phyloP scores from a whole-genome alignment of 2,113 vertebrate genomes.

The Podiceps cristatus region DNA sequence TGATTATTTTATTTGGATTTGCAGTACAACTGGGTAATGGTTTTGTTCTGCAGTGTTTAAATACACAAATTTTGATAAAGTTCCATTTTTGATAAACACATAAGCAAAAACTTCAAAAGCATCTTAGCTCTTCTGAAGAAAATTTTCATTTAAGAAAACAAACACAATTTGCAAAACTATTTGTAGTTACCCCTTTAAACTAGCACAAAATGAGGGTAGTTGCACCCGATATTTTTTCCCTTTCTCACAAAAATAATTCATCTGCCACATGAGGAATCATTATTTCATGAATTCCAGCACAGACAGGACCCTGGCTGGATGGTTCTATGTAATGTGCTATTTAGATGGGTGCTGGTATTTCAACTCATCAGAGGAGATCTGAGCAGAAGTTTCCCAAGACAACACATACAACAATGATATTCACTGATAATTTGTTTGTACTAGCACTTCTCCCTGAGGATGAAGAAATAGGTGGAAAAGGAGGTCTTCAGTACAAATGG shows the following conservation, averaged over 20 bases:
- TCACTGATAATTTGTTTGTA: not conserved
- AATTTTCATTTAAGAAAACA: not conserved
- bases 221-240: not conserved
- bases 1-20: not conserved
- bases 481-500: not conserved
- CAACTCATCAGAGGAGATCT: not conserved
- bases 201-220: not conserved
- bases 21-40: not conserved
- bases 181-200: not conserved
- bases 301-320: not conserved
- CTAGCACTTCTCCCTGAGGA: not conserved
- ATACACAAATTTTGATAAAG: not conserved
- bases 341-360: not conserved
- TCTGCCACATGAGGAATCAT: not conserved
- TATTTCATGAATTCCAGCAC: not conserved
- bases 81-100: not conserved
- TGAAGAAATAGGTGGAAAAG: not conserved
- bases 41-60: not conserved
- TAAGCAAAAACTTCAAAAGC: not conserved
- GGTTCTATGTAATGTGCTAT: not conserved
- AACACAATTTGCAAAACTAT: not conserved
- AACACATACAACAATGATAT: not conserved
- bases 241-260: not conserved
- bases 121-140: not conserved
- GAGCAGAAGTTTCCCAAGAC: not conserved